Evolutionary conservation across 2,113 vertebrate genomes (phyloP), one percentile per base, ranked within the genome.

Genomic region (Eleginops maclovinus): DNA sequence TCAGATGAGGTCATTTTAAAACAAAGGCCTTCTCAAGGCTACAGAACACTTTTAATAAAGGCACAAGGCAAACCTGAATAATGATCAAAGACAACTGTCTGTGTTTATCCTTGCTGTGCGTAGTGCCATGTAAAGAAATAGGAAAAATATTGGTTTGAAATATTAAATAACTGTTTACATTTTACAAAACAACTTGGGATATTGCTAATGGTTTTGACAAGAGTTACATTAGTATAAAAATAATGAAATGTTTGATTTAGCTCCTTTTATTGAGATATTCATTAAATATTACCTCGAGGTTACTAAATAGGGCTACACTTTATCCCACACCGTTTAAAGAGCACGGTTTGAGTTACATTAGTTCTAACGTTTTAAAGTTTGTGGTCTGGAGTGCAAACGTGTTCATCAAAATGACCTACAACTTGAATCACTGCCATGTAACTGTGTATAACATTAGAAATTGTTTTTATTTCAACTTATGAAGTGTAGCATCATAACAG

Each of bases 1-100:
- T 87, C 49, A 56, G 56, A 81, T 75, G 77, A 82, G 74, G 77
- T 82, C 6, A 80, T 82, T 82, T n/a, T 73, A 70, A 83, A 79
- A 77, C 68, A 73, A 77, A 70, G 72, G 68, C 54, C 55, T 71
- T 84, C 77, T 82, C 66, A 87, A 43, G 72, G 61, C 36, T 62
- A 36, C 16, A 49, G 31, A 4, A 44, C 55, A 47, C 24, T 59
- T 76, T 56, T 36, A 22, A 53, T 50, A 21, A 60, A 15, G 26
- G 66, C 70, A 9, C 13, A 28, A 72, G 19, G 36, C 12, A 74
- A 77, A 74, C 15, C 28, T 41, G 59, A 77, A 79, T 64, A 82
- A 70, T 65, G 50, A 84, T 87, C 24, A 65, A 26, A 64, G 36
- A 54, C 24, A 64, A 46, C 0, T 9, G 26, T 71, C 49, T 80